Evolutionary conservation across 2,797 vertebrate species (phyloP).

Genomic region (Cirrhinus molitorella): DNA sequence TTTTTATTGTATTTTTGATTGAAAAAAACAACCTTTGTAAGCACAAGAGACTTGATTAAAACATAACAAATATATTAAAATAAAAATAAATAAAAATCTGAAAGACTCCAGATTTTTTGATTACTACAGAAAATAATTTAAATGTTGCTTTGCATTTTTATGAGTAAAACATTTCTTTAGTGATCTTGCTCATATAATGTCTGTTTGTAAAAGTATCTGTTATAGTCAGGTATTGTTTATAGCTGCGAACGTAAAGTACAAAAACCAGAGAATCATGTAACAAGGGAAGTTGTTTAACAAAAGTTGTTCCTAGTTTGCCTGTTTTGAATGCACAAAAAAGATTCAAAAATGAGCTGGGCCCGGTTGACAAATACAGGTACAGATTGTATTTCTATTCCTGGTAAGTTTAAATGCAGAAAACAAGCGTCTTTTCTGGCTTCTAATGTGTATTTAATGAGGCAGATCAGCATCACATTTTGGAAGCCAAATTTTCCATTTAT

Average conservation of each 20-base stretch:
- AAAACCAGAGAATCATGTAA: background rate
- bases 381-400: conserved; percentile 18
- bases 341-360: background rate
- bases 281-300: background rate
- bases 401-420: conserved; percentile 16
- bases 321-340: background rate
- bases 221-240: background rate
- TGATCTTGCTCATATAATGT: conserved; percentile 11
- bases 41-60: background rate
- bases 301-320: background rate
- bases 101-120: background rate
- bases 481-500: background rate
- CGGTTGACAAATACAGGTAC: background rate
- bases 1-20: background rate
- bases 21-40: background rate
- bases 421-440: conserved; percentile 11
- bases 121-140: background rate
- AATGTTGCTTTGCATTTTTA: background rate
- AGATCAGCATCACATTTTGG: conserved; percentile 24
- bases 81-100: background rate
- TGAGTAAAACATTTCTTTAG: no score
- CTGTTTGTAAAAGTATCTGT: background rate
- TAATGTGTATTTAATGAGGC: conserved; percentile 18
- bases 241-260: background rate
- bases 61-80: background rate